Conservation (phyloP, 2,113 vertebrate genomes). For the Dissostichus mawsoni region DNA sequence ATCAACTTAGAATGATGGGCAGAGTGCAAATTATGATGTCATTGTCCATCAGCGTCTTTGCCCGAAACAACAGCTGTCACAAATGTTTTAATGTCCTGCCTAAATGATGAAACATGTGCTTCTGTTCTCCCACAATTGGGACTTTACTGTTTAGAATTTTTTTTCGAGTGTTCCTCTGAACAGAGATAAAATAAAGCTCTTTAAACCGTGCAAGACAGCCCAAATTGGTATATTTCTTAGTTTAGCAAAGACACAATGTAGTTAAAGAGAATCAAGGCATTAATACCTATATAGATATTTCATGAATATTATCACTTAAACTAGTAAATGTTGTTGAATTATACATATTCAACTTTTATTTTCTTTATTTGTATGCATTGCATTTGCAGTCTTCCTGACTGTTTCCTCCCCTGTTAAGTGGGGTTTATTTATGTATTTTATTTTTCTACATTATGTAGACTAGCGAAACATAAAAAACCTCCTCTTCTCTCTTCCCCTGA, state of each 20-base stretch:
- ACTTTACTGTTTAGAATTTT: background rate
- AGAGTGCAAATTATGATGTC: conserved; percentile 7
- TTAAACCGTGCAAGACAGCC: too few relatives aligned
- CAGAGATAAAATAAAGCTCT: background rate
- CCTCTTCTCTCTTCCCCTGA: background rate
- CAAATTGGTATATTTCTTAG: background rate
- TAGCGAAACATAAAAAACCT: conserved; percentile 15
- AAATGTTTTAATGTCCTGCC: conserved; percentile 8
- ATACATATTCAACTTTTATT: too few relatives aligned
- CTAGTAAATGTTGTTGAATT: background rate
- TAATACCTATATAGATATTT: background rate
- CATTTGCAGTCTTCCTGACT: background rate
- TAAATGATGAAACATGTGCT: background rate
- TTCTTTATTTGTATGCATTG: background rate
- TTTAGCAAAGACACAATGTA: background rate
- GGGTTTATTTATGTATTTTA: background rate
- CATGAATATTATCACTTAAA: background rate
- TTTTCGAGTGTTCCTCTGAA: too few relatives aligned
- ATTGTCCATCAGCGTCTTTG: conserved; percentile 14
- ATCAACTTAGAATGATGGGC: background rate
- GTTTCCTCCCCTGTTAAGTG: background rate
- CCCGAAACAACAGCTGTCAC: conserved; percentile 20
- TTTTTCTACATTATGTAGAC: background rate
- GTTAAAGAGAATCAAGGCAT: background rate
- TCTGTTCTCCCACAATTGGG: background rate